Conservation (phyloP, 2,113 vertebrate species). For the Laticauda laticaudata region DNA sequence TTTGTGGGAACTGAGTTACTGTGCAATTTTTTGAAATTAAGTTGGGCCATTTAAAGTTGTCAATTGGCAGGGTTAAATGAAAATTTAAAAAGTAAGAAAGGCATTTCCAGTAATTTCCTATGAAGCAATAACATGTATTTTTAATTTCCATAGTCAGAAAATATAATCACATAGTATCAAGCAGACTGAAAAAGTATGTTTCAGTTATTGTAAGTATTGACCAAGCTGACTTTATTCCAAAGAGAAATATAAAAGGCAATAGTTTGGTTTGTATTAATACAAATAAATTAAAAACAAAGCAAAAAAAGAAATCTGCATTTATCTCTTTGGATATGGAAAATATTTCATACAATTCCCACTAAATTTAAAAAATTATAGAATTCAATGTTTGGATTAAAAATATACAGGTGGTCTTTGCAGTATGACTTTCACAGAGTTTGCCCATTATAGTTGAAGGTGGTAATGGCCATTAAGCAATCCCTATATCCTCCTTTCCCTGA, state of each 20-base stretch:
- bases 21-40: background rate
- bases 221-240: background rate
- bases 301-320: background rate
- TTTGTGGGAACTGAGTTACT: background rate
- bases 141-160: background rate
- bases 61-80: background rate
- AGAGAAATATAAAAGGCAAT: background rate
- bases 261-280: background rate
- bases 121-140: background rate
- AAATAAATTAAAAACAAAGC: background rate
- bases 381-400: no score
- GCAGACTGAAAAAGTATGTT: background rate
- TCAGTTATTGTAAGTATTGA: background rate
- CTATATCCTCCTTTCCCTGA: no score
- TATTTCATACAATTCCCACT: background rate
- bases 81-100: background rate
- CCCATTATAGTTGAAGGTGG: no score
- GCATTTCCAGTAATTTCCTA: background rate
- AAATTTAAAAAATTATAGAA: no score
- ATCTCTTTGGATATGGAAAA: background rate
- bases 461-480: no score
- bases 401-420: no score
- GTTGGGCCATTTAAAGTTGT: background rate
- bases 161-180: background rate
- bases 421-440: no score